Percentiles rank a stretch among this genome's conserved stretches.
Conservation (phyloP, 2,113 vertebrate species). For the Petaurus breviceps region DNA sequence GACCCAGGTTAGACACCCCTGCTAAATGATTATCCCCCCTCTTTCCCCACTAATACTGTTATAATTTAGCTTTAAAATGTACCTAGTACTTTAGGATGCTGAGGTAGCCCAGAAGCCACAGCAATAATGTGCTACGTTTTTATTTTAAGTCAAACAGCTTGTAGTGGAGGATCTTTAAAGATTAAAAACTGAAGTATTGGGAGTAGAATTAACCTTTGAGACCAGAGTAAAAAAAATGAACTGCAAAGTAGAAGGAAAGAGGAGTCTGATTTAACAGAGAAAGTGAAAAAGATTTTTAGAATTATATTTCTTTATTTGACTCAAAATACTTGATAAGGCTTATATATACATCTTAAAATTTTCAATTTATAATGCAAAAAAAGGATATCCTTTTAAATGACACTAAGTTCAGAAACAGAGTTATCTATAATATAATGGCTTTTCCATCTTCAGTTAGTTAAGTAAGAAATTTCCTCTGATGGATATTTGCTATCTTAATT, state of each 20-base stretch:
- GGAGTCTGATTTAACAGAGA: not conserved
- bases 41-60: too few relatives aligned
- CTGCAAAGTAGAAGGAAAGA: not conserved
- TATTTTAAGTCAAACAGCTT: too few relatives aligned
- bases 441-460: constrained; percentile 37
- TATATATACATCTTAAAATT: constrained; percentile 7
- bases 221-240: not conserved
- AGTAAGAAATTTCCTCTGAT: not conserved
- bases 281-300: not conserved
- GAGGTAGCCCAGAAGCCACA: too few relatives aligned
- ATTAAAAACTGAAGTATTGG: not conserved
- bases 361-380: constrained; percentile 22
- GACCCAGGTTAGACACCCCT: too few relatives aligned
- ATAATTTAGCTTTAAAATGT: too few relatives aligned
- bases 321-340: not conserved
- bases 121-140: too few relatives aligned
- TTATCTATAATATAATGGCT: not conserved
- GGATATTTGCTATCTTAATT: not conserved
- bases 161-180: too few relatives aligned
- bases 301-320: not conserved
- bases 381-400: constrained; percentile 35
- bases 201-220: not conserved
- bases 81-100: too few relatives aligned
- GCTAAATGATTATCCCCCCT: too few relatives aligned
- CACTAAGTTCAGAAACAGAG: not conserved